These are phyloP conservation scores for Nansenia antarctica DNA, from an alignment of 2,113 vertebrate genomes.

Conservation along the genomic window DNA sequence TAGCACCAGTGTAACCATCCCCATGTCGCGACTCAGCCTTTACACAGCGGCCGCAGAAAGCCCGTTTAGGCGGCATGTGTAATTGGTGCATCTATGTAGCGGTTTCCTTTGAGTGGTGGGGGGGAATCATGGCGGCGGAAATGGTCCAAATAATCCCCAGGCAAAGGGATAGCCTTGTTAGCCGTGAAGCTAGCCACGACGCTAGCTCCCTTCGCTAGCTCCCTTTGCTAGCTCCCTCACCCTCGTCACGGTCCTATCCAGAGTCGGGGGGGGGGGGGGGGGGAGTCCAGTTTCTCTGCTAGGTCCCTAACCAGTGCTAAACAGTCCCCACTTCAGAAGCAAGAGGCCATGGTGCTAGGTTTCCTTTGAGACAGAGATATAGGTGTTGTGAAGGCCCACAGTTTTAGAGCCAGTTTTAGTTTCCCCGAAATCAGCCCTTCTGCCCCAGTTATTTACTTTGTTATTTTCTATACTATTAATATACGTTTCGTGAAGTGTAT, in stretches of 20 bases:
- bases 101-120: neutral
- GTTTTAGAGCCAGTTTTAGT: no score
- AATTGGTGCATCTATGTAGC: constrained; percentile 5
- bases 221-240: neutral
- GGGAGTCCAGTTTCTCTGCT: no score
- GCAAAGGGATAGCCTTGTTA: no score
- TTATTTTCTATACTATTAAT: no score
- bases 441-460: no score
- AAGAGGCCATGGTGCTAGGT: neutral
- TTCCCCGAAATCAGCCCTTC: neutral
- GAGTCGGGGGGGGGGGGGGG: no score
- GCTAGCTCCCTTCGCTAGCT: neutral
- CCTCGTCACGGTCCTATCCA: neutral
- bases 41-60: neutral
- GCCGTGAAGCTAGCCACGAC: no score
- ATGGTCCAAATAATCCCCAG: constrained; percentile 12
- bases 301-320: neutral
- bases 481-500: no score
- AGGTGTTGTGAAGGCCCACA: no score
- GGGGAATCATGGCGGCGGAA: neutral
- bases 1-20: neutral
- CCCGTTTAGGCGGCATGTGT: neutral
- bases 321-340: neutral
- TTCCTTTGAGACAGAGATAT: neutral
- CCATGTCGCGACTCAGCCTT: neutral